A percentile compares a stretch with the other conserved stretches of the same genome.
phyloP scores from a whole-genome alignment of 2,113 vertebrate genomes.

The Aspiorhynchus laticeps region DNA sequence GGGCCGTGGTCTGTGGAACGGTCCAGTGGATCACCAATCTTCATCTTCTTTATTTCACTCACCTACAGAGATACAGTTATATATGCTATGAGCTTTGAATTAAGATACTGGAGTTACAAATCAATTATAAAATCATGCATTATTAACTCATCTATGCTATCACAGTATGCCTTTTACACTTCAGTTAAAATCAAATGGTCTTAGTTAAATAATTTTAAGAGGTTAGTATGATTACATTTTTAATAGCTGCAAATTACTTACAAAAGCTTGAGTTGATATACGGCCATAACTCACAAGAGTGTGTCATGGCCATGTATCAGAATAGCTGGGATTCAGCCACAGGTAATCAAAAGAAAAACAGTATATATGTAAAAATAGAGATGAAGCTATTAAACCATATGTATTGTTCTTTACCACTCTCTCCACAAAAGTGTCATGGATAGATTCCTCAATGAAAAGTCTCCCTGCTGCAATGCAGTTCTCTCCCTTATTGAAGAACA shows the following conservation, averaged over 20 bases:
- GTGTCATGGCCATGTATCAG: background rate
- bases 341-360: background rate
- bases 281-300: background rate
- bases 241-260: background rate
- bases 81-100: background rate
- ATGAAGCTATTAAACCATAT: background rate
- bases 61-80: constrained; percentile 65
- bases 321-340: background rate
- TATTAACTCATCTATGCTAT: background rate
- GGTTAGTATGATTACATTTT: background rate
- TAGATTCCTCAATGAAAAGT: constrained; percentile 82
- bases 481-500: constrained; percentile 91
- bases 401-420: constrained; percentile 76
- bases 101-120: background rate
- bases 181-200: background rate
- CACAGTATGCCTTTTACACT: background rate
- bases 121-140: background rate
- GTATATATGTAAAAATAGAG: background rate
- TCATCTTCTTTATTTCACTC: constrained; percentile 86
- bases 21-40: constrained; percentile 85
- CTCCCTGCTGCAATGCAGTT: constrained; percentile 88
- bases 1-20: constrained; percentile 86
- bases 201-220: background rate
- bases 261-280: background rate
- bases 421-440: constrained; percentile 82